Evolutionary conservation across 2,888 invertebrate genomes (phyloP), one percentile per base, ranked within the genome.

Genomic region (Eurytoma adleriae): DNA sequence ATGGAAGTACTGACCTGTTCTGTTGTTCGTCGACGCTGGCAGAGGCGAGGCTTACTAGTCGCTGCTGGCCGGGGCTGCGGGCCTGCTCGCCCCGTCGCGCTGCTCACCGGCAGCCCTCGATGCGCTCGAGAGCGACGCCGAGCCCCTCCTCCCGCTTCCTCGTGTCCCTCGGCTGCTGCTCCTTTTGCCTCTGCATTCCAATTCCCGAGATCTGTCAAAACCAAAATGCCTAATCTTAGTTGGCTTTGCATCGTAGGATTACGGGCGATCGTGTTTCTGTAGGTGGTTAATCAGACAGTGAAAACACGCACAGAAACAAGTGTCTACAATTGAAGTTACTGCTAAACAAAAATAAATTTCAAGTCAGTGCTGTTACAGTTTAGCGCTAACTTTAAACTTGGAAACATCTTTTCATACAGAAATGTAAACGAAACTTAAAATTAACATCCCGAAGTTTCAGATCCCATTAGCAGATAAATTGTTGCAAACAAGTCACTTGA

Each of bases 11-110:
- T 30, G 59, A 90, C 90, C 90, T 90, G 90, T 90, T 90, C 88
- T 89, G 90, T 85, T 89, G 88, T 90, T 90, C 88, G 88, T 88
- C 87, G 89, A 87, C 90, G 86, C 86, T 86, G 86, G 86, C 86
- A 87, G 89, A 88, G 86, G 86, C 85, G 86, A 90, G 88, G 86
- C 68, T 68, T 16, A 57, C 64, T 69, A 64, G 86, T 87, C 86
- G 88, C 86, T 89, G 85, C 79, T 74, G 87, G 85, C 86, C 87
- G 86, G 86, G 86, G 86, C 87, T 89, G 87, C 87, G 88, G 87
- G 86, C 87, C 86, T 88, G 86, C 85, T 88, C 87, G 88, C 88
- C 89, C 89, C 89, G 89, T 89, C 86, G 87, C 87, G 87, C 87
- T 87, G 89, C 88, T 90, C 90, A 90, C 89, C 89, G 89, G 64